Evolutionary conservation across 23 tunicate genomes (phyloP), one percentile per base, ranked within the genome.

Genomic region (Trididemnum clinides): DNA sequence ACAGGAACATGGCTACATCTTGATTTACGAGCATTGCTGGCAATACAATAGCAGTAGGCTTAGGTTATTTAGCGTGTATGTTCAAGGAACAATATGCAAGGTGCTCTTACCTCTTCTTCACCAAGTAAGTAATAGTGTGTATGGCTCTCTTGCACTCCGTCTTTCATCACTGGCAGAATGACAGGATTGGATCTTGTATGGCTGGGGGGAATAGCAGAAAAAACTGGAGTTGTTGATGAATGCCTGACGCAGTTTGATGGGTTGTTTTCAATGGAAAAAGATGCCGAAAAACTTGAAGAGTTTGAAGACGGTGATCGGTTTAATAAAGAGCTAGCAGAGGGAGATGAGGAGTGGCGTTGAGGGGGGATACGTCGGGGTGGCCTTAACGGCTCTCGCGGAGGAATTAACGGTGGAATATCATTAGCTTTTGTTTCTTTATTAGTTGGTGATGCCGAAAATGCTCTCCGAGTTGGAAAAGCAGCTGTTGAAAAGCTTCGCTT

Each of bases 121-220:
- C 90, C 90, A 10, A 94, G 50, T 2, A 94, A 82, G 54, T 85
- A 94, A 50, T 94, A 94, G 51, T 94, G 98, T 0, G 98, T 94
- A 72, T 50, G 58, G 69, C 91, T 86, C 19, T 79, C 87, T 58
- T 94, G 93, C 37, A 85, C 82, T 39, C 98, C 98, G 65, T 94
- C 94, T 65, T 81, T 84, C 90, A 94, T 89, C 3, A 89, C 86
- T 23, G 98, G 94, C 33, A 81, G 81, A 32, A 94, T 94, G 0
- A 89, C 89, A 1, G 98, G 92, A 38, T 75, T 89, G 23, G 92
- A 33, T 1, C 79, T 66, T 0, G 82, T 82, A 57, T 72, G 51
- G 34, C 81, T 79, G 0, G 94, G 94, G n/a, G 92, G 92, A 21
- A 89, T 32, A 2, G 94, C 94, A 1, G 93, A 89, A 57, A 94